phyloP scores from a whole-genome alignment of 2,888 invertebrate genomes.

The Stenichneumon culpator region DNA sequence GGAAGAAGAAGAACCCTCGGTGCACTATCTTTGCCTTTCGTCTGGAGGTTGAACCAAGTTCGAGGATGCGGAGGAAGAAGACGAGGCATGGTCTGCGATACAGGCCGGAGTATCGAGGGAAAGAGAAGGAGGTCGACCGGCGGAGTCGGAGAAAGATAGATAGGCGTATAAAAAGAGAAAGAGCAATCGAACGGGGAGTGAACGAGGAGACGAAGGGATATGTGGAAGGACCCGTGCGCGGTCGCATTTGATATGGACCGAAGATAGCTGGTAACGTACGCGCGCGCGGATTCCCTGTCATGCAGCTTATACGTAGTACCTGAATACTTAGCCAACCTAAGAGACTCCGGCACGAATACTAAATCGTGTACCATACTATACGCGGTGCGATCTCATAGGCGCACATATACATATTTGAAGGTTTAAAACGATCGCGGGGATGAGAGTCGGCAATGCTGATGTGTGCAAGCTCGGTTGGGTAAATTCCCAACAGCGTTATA shows the following conservation, averaged over 20 bases:
- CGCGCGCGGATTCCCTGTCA: slow-evolving; percentile 80
- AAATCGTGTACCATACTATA: slow-evolving; percentile 34
- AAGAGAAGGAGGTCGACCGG: slow-evolving; percentile 37
- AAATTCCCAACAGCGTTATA: slow-evolving; percentile 21
- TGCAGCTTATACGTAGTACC: slow-evolving; percentile 73
- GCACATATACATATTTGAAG: slow-evolving; percentile 46
- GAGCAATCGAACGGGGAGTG: slow-evolving; percentile 56
- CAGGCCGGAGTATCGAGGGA: slow-evolving; percentile 34
- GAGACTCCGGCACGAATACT: slow-evolving; percentile 62
- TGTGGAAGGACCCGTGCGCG: slow-evolving; percentile 78
- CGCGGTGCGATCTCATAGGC: slow-evolving; percentile 31
- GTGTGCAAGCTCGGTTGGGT: slow-evolving; percentile 41
- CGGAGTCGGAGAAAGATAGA: slow-evolving; percentile 18
- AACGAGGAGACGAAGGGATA: slow-evolving; percentile 64
- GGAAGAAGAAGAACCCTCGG: slow-evolving; percentile 42
- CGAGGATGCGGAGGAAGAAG: slow-evolving; percentile 42
- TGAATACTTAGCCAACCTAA: slow-evolving; percentile 63
- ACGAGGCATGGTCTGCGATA: slow-evolving; percentile 41
- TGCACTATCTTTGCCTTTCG: slow-evolving; percentile 55
- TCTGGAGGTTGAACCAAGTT: slow-evolving; percentile 56
- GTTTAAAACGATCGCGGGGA: slow-evolving; percentile 55
- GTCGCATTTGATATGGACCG: slow-evolving; percentile 84
- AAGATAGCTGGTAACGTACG: slow-evolving; percentile 84
- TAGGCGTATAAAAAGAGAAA: slow-evolving; percentile 53
- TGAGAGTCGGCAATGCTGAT: slow-evolving; percentile 48